Conservation (phyloP, 2,797 vertebrate species). For the Bovichtus variegatus region DNA sequence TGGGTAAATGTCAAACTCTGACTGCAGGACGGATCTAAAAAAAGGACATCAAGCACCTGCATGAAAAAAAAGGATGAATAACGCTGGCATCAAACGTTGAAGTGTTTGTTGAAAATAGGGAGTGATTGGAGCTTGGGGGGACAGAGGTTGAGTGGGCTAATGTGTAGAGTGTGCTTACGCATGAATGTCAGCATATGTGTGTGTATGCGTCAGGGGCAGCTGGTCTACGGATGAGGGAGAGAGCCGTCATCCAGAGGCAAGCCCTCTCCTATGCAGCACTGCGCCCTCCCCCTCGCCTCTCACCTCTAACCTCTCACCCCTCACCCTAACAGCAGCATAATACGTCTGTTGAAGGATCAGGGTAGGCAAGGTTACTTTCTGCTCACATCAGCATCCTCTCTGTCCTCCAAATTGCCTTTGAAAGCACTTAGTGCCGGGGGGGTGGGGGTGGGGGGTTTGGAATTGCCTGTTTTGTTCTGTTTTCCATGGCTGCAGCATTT, state of each 20-base stretch:
- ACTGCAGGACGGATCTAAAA: conserved; percentile 44
- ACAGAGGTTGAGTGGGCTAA: conserved; percentile 72
- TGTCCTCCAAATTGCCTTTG: conserved; percentile 75
- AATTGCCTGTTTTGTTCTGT: conserved; percentile 42
- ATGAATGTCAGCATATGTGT: conserved; percentile 69
- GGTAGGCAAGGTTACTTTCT: conserved; percentile 70
- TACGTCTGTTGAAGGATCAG: conserved; percentile 68
- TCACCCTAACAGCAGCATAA: conserved; percentile 78
- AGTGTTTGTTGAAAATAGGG: conserved; percentile 60
- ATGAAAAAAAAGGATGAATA: conserved; percentile 51
- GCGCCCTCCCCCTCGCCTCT: conserved; percentile 55
- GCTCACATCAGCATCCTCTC: conserved; percentile 79
- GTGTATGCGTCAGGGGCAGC: conserved; percentile 67
- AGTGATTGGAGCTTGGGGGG: conserved; percentile 51
- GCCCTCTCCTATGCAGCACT: conserved; percentile 35
- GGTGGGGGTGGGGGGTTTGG: conserved; percentile 6
- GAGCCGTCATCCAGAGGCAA: conserved; percentile 65
- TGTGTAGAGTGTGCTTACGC: conserved; percentile 72
- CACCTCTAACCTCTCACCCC: conserved; percentile 76
- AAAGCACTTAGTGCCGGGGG: conserved; percentile 47
- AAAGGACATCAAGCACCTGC: conserved; percentile 69
- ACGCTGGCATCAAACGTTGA: conserved; percentile 49
- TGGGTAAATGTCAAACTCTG: conserved; percentile 60
- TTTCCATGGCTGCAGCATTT: conserved; percentile 39
- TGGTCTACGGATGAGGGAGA: conserved; percentile 72